A percentile compares a stretch with the other conserved stretches of the same genome.
phyloP scores from a whole-genome alignment of 2,113 vertebrate genomes.

The Myocastor coypus region DNA sequence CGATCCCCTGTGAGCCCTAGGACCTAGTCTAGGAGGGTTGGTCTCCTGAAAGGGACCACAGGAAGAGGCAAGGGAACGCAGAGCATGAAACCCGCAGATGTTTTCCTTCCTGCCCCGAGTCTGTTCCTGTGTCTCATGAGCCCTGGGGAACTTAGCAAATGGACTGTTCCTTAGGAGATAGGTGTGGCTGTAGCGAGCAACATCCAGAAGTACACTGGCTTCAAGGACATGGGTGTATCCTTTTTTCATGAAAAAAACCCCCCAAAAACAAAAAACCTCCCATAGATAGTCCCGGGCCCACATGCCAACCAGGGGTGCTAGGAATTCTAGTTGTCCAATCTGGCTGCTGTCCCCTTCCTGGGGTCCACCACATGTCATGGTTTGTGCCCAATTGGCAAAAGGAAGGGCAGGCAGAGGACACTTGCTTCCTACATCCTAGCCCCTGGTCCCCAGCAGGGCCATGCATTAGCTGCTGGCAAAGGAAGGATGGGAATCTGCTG shows the following conservation, averaged over 20 bases:
- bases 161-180: not conserved
- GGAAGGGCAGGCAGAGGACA: not conserved
- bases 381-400: not conserved
- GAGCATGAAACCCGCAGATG: not conserved
- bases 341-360: not conserved
- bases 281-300: fast-evolving
- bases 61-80: not conserved
- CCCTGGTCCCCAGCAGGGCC: too few relatives aligned
- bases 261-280: too few relatives aligned
- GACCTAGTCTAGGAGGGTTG: too few relatives aligned
- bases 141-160: not conserved
- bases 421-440: fast-evolving
- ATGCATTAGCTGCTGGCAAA: fast-evolving
- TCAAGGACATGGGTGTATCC: not conserved
- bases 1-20: not conserved
- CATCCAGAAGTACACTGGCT: not conserved
- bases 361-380: not conserved
- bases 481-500: fast-evolving
- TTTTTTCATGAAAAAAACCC: not conserved
- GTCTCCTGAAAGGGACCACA: not conserved
- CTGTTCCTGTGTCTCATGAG: not conserved
- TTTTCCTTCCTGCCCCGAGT: too few relatives aligned
- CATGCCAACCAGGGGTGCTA: not conserved
- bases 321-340: too few relatives aligned
- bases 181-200: not conserved